Evolutionary conservation across 1,140 invertebrate genomes (phyloP), one percentile per base, ranked within the genome.

Genomic region (Drosophila sucinea): DNA sequence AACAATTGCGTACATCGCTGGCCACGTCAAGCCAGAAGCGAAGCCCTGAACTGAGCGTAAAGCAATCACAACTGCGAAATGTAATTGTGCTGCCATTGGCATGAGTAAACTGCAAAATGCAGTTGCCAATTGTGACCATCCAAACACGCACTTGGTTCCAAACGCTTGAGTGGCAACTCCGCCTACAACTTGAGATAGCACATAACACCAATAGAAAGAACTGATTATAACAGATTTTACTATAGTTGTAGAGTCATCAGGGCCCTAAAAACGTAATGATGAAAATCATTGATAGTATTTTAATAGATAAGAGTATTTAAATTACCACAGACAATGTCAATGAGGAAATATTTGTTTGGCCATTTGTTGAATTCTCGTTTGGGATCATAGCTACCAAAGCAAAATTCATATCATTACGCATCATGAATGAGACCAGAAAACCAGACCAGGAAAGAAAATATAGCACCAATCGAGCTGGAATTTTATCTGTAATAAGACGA

Each of bases 1-100:
- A 76, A 97, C 96, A 44, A 97, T 94, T 11, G 96, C 95, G 91
- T 97, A 97, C 94, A 97, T 97, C 1, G 96, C 95, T 32, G 97
- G 96, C 95, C 96, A 97, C 2, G 96, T 97, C 33, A 97, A 93
- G 56, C 97, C 96, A 71, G 94, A 95, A n/a, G 95, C 95, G 69
- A 95, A 93, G 33, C 95, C 95, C 92, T 95, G 95, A 44, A 95
- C 93, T 78, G 94, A 95, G 29, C 95, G 92, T 23, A 96, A 90
- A 5, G 93, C 90, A 67, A 96, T 95, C 47, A 96, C 93, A 5
- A 92, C 85, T 1, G 93, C 92, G 62, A 94, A 95, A 92, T 96
- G 95, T 10, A 94, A 91, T 54, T 94, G 93, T 25, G 94, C 94
- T 23, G 94, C 95, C 60, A 91, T 90, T 2, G 95, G 95, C 81